A percentile compares a stretch with the other conserved stretches of the same genome.
Conservation (phyloP, 2,113 vertebrate genomes). For the Cottus gobio region DNA sequence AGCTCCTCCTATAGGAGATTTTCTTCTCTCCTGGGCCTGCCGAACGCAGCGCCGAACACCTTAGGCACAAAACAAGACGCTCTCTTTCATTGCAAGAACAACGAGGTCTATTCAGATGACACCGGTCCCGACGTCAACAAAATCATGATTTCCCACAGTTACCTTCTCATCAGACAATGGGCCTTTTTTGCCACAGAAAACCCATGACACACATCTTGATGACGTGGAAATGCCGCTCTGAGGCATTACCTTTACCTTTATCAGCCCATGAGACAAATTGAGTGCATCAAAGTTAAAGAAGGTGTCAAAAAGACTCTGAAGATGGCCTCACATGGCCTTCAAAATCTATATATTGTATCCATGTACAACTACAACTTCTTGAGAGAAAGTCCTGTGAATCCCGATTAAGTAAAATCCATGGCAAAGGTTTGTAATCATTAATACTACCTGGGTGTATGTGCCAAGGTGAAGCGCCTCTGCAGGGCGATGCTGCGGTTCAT, state of each 20-base stretch:
- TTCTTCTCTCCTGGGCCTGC: slow-evolving; percentile 15
- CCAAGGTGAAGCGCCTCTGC: slow-evolving; percentile 92
- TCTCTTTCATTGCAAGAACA: slow-evolving; percentile 72
- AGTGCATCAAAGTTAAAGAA: slow-evolving; percentile 26
- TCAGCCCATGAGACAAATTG: slow-evolving; percentile 2
- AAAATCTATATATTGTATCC: not conserved
- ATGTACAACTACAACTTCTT: not conserved
- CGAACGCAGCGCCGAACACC: slow-evolving; percentile 55
- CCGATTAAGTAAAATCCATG: not conserved
- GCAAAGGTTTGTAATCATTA: not conserved
- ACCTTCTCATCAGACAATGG: slow-evolving; percentile 68
- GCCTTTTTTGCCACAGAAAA: slow-evolving; percentile 49
- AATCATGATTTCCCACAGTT: slow-evolving; percentile 62
- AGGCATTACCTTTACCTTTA: not conserved
- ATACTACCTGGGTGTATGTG: slow-evolving; percentile 91
- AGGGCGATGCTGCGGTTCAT: slow-evolving; percentile 87
- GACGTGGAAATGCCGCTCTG: slow-evolving; percentile 31
- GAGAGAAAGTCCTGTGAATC: not conserved
- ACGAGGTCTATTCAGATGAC: slow-evolving; percentile 65
- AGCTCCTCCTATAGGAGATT: slow-evolving; percentile 18
- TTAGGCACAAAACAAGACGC: slow-evolving; percentile 62
- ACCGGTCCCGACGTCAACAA: slow-evolving; percentile 56
- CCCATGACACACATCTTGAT: slow-evolving; percentile 57
- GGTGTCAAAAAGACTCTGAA: slow-evolving; percentile 1
- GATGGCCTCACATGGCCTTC: slow-evolving; percentile 1